Percentiles rank a stretch among this genome's conserved stretches.
Conservation (phyloP, 2,888 invertebrate species). For the Caenorhabditis doughertyi region DNA sequence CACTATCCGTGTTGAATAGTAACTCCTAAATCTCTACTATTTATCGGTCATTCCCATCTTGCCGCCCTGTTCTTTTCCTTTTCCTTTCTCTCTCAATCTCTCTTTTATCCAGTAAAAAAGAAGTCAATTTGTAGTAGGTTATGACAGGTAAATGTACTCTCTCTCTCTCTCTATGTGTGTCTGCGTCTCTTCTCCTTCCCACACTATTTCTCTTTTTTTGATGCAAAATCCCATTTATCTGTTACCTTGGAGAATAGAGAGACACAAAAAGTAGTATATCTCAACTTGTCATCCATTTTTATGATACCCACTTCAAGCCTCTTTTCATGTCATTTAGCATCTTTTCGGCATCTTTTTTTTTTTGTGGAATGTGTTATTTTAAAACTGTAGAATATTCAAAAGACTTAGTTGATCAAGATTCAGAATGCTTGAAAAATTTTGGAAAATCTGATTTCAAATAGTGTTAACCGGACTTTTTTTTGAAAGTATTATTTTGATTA, state of each 20-base stretch:
- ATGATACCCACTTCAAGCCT: constrained; percentile 19
- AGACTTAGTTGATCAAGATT: too few relatives aligned
- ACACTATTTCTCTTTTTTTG: background rate
- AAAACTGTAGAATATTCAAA: too few relatives aligned
- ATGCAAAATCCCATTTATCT: constrained; percentile 17
- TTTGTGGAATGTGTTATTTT: too few relatives aligned
- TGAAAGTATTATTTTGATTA: too few relatives aligned
- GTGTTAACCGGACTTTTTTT: too few relatives aligned
- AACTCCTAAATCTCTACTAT: background rate
- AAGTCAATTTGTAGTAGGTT: constrained; percentile 61
- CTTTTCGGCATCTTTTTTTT: constrained; percentile 11
- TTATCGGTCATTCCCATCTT: constrained; percentile 11
- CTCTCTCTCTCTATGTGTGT: background rate
- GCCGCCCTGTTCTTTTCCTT: background rate
- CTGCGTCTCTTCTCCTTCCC: constrained; percentile 4
- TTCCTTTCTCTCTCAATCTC: constrained; percentile 2
- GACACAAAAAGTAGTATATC: too few relatives aligned
- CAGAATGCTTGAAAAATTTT: too few relatives aligned
- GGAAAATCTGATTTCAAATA: too few relatives aligned
- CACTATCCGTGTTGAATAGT: background rate
- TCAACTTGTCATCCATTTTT: constrained; percentile 53
- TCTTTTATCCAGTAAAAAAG: background rate
- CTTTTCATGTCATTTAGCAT: background rate
- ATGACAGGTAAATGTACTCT: constrained; percentile 50
- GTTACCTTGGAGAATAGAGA: constrained; percentile 51